These are phyloP conservation scores for Oasisia sp. DNA, from an alignment of 2,888 invertebrate genomes.

Conservation along the genomic window DNA sequence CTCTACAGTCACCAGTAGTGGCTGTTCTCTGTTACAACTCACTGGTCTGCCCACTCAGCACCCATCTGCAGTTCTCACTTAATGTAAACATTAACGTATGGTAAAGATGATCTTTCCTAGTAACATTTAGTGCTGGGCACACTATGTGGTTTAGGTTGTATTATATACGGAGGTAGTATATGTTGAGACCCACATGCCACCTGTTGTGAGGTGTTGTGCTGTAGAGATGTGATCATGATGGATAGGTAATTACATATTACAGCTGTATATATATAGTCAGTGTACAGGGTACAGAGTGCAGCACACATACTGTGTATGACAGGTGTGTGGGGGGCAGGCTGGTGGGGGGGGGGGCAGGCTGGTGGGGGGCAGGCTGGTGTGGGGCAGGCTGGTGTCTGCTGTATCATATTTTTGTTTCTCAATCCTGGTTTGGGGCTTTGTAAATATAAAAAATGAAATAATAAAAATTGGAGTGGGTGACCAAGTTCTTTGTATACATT, in stretches of 20 bases:
- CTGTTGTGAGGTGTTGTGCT: not conserved
- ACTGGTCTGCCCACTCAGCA: not conserved
- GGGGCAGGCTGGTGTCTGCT: not conserved
- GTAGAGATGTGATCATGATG: not conserved
- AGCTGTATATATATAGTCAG: not conserved
- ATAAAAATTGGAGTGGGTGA: no score
- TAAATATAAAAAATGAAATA: no score
- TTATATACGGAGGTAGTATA: not conserved
- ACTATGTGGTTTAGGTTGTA: no score
- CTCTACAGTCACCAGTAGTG: not conserved
- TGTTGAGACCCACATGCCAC: not conserved
- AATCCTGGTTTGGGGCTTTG: no score
- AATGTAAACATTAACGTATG: not conserved
- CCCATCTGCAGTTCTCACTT: not conserved
- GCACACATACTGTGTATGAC: not conserved
- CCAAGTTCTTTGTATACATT: no score
- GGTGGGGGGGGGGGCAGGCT: no score
- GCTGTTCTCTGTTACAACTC: not conserved
- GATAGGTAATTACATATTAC: not conserved
- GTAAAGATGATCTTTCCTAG: not conserved
- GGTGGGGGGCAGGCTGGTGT: no score
- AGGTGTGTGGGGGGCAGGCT: not conserved
- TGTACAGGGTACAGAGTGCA: not conserved
- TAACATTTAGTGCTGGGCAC: not conserved
- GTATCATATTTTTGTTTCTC: not conserved